Evolutionary conservation across 1,140 invertebrate species (phyloP).

Genomic region (Copidosoma floridanum): DNA sequence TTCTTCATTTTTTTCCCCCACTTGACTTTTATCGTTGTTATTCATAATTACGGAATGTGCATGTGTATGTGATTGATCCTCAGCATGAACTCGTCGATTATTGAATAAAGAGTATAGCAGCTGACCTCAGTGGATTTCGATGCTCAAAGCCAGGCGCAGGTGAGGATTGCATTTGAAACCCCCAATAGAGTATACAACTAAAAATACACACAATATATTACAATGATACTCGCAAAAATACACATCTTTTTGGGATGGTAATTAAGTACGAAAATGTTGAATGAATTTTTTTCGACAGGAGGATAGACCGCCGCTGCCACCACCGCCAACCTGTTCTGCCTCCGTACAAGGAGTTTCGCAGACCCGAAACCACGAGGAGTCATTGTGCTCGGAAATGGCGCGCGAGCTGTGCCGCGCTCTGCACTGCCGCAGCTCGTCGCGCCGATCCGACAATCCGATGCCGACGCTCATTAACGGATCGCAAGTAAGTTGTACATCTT

Average conservation of each 20-base stretch:
- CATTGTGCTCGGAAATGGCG: slow-evolving; percentile 78
- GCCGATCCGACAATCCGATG: slow-evolving; percentile 49
- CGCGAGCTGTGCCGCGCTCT: slow-evolving; percentile 78
- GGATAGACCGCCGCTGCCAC: slow-evolving; percentile 9
- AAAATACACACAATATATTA: too few relatives aligned
- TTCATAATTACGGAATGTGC: slow-evolving; percentile 32
- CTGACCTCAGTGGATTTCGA: slow-evolving; percentile 24
- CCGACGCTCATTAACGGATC: slow-evolving; percentile 53
- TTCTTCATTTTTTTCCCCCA: not conserved
- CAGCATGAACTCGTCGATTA: slow-evolving; percentile 53
- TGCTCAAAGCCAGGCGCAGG: slow-evolving; percentile 29
- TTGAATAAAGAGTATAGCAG: slow-evolving; percentile 49
- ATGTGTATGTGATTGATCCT: slow-evolving; percentile 26
- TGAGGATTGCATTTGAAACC: too few relatives aligned
- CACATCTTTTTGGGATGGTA: too few relatives aligned
- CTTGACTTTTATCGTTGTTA: not conserved
- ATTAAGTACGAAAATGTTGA: too few relatives aligned
- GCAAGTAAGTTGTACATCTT: slow-evolving; percentile 34
- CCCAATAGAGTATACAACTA: too few relatives aligned
- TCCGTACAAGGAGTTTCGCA: slow-evolving; percentile 52
- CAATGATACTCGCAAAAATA: too few relatives aligned
- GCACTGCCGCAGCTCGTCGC: slow-evolving; percentile 66
- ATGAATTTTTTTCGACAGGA: not conserved
- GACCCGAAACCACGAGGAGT: slow-evolving; percentile 61
- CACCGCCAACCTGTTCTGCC: slow-evolving; percentile 44